A percentile compares a stretch with the other conserved stretches of the same genome.
Conservation (phyloP, 2,113 vertebrate genomes). For the Muntiacus reevesi region DNA sequence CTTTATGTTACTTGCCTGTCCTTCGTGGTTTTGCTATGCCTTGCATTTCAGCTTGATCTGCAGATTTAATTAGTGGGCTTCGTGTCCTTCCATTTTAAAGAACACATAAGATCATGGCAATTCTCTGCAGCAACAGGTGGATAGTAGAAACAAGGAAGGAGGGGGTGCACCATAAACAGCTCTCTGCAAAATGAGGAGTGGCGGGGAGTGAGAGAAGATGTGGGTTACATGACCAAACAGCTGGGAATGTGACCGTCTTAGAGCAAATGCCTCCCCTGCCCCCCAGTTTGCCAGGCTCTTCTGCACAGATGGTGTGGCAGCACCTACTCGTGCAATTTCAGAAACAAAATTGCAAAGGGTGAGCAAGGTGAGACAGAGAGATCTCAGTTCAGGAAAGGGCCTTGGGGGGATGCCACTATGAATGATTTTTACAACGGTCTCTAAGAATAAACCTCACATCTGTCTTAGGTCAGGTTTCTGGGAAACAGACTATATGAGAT, state of each 20-base stretch:
- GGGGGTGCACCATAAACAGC: not conserved
- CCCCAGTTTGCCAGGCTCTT: not conserved
- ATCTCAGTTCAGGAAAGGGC: not conserved
- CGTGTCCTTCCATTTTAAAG: slow-evolving; percentile 43
- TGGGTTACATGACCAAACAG: not conserved
- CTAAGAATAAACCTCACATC: slow-evolving; percentile 9
- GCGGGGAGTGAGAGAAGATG: not conserved
- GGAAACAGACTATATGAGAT: not conserved
- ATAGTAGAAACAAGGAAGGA: not conserved
- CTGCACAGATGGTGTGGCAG: not conserved
- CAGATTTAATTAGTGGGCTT: slow-evolving; percentile 45
- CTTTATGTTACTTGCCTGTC: slow-evolving; percentile 33
- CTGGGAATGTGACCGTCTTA: slow-evolving; percentile 23
- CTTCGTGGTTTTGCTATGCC: slow-evolving; percentile 39
- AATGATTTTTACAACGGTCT: not conserved
- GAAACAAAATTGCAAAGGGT: not conserved
- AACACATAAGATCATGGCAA: not conserved
- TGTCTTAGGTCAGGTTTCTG: slow-evolving; percentile 17
- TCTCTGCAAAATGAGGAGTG: not conserved
- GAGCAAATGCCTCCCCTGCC: not conserved
- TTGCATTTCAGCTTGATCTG: slow-evolving; percentile 56
- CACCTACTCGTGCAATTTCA: not conserved
- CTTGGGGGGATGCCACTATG: not conserved
- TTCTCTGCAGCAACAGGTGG: slow-evolving; percentile 37
- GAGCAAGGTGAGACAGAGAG: not conserved